Conservation (phyloP, 1,140 invertebrate genomes). For the Drosophila tsacasi region DNA sequence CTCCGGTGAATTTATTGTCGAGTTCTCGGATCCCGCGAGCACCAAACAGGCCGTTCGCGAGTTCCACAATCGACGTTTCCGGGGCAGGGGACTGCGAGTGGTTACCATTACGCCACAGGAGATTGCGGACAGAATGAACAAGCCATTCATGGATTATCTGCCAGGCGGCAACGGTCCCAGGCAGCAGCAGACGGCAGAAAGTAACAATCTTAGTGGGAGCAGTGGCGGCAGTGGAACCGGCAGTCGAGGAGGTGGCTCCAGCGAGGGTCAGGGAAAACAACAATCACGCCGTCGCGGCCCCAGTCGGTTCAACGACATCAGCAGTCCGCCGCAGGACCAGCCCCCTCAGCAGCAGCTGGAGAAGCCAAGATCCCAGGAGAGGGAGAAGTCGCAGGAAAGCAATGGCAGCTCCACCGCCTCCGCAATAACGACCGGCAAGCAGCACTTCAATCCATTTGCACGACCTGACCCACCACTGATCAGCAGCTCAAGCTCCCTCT, state of each 20-base stretch:
- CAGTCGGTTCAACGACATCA: constrained; percentile 64
- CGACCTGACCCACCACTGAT: constrained; percentile 20
- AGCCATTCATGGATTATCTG: constrained; percentile 79
- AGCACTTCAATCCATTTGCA: constrained; percentile 69
- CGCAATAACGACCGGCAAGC: constrained; percentile 29
- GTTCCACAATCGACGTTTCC: constrained; percentile 89
- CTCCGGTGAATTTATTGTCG: constrained; percentile 94
- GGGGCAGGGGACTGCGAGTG: constrained; percentile 89
- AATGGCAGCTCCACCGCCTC: constrained; percentile 29
- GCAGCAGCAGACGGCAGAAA: background rate
- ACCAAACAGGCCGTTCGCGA: constrained; percentile 88
- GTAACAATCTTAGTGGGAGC: constrained; percentile 4
- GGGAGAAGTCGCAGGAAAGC: constrained; percentile 16
- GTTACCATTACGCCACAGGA: constrained; percentile 88
- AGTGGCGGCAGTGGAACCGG: background rate
- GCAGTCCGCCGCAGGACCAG: constrained; percentile 28
- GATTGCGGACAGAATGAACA: constrained; percentile 85
- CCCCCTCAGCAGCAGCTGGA: constrained; percentile 8
- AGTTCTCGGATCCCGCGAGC: constrained; percentile 90
- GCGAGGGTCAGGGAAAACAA: background rate
- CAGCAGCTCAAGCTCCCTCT: constrained; percentile 3
- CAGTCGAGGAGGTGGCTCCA: background rate
- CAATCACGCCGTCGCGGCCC: constrained; percentile 61
- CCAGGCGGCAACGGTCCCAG: constrained; percentile 65
- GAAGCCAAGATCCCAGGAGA: constrained; percentile 9